phyloP scores from a whole-genome alignment of 2,113 vertebrate genomes.

The Ailurus styani region DNA sequence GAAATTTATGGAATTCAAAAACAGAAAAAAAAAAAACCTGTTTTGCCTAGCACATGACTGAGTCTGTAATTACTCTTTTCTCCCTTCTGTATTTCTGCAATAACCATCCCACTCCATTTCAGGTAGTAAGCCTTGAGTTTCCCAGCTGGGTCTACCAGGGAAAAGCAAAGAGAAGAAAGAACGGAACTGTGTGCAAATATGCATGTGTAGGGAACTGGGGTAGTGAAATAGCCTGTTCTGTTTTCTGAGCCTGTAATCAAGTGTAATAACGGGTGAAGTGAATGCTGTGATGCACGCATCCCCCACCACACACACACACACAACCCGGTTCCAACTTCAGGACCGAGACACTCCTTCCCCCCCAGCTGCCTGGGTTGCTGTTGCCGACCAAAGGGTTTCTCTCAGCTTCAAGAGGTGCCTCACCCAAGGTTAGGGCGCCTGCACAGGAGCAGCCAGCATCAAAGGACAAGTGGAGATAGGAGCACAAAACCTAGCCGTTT shows the following conservation, averaged over 20 bases:
- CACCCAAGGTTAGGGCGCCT: too few relatives aligned
- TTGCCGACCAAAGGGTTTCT: neutral
- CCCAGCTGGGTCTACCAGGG: neutral
- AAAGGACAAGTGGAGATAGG: neutral
- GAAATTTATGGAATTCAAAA: neutral
- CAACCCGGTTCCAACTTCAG: neutral
- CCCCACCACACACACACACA: too few relatives aligned
- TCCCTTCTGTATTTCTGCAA: neutral
- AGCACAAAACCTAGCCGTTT: neutral
- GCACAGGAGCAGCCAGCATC: neutral
- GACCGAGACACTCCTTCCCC: neutral
- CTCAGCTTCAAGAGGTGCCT: neutral
- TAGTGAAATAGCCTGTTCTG: fast-evolving
- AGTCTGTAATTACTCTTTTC: neutral
- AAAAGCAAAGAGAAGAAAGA: neutral
- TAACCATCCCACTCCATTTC: neutral
- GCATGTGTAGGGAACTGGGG: neutral
- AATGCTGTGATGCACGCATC: too few relatives aligned
- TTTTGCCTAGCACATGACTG: neutral
- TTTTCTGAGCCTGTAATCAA: neutral
- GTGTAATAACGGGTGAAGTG: neutral
- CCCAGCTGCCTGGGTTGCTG: neutral
- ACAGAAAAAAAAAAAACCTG: neutral
- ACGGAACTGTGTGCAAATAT: neutral
- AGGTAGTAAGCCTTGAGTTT: neutral